Evolutionary conservation across 1,140 invertebrate genomes (phyloP).

Genomic region (Aphelinus atriplicis): DNA sequence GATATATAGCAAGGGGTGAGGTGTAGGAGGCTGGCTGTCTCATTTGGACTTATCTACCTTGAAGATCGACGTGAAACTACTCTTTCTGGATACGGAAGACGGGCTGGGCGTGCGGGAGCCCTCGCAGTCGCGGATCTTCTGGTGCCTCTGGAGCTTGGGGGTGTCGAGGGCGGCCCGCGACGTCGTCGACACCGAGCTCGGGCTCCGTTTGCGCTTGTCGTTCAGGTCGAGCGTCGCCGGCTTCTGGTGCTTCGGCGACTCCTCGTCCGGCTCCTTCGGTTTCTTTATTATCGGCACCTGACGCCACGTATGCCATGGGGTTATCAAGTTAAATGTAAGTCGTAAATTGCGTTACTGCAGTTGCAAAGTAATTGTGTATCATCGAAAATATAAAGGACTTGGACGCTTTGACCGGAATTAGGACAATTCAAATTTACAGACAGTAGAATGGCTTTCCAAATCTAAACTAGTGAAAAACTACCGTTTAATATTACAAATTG

Average conservation of each 20-base stretch:
- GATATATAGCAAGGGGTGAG: not conserved
- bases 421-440: too few species aligned
- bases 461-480: too few species aligned
- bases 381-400: too few species aligned
- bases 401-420: too few species aligned
- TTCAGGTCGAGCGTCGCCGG: slow-evolving; percentile 57
- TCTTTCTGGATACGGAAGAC: slow-evolving; percentile 76
- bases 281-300: slow-evolving; percentile 47
- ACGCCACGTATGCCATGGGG: not conserved
- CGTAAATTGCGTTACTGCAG: too few species aligned
- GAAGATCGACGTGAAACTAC: slow-evolving; percentile 82
- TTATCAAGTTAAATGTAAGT: too few species aligned
- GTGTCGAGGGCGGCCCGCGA: slow-evolving; percentile 47
- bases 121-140: slow-evolving; percentile 63
- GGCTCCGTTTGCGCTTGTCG: slow-evolving; percentile 55
- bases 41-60: slow-evolving; percentile 64
- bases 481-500: too few species aligned
- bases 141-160: slow-evolving; percentile 58
- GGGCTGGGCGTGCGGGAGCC: slow-evolving; percentile 68
- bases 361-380: too few species aligned
- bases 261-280: slow-evolving; percentile 20
- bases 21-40: not conserved
- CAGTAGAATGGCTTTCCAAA: too few species aligned
- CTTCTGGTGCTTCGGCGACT: slow-evolving; percentile 51
- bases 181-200: slow-evolving; percentile 17